phyloP scores from a whole-genome alignment of 37 sponge, comb jelly and placozoan genomes.

The Corticium candelabrum region DNA sequence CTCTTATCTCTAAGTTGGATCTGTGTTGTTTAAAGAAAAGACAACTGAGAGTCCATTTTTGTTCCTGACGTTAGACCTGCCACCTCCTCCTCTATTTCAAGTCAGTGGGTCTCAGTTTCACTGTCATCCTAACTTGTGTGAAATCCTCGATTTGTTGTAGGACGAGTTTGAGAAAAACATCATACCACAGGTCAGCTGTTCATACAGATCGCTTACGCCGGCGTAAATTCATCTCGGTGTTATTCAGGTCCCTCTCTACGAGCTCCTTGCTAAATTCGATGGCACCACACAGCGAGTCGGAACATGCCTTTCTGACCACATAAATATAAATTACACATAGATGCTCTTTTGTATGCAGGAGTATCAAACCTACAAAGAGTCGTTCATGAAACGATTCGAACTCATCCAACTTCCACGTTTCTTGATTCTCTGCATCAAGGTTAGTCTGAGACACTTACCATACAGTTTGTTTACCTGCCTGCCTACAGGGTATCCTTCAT shows the following conservation, averaged over 20 bases:
- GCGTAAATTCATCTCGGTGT: no score
- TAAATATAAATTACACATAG: not conserved
- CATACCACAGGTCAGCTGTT: constrained; percentile 97
- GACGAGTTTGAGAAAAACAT: constrained; percentile 92
- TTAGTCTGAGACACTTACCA: constrained; percentile 5
- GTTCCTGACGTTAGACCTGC: constrained; percentile 88
- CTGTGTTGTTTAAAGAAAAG: constrained; percentile 25
- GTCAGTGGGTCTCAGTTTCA: constrained; percentile 13
- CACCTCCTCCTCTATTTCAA: constrained; percentile 84
- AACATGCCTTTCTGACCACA: not conserved
- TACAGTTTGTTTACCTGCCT: not conserved
- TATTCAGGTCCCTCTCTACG: constrained; percentile 80
- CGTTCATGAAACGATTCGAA: constrained; percentile 77
- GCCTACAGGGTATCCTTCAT: not conserved
- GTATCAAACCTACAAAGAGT: constrained; percentile 82
- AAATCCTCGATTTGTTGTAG: constrained; percentile 16
- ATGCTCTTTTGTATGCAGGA: constrained; percentile 37
- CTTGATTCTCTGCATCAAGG: constrained; percentile 83
- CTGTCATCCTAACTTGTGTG: not conserved
- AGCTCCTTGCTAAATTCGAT: constrained; percentile 75
- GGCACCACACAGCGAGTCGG: constrained; percentile 64
- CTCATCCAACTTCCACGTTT: constrained; percentile 85
- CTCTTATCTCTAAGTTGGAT: no score
- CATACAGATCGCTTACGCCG: no score
- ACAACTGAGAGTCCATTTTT: constrained; percentile 62